Evolutionary conservation across 2,888 invertebrate genomes (phyloP).

Genomic region (Linnaemya vulpina): DNA sequence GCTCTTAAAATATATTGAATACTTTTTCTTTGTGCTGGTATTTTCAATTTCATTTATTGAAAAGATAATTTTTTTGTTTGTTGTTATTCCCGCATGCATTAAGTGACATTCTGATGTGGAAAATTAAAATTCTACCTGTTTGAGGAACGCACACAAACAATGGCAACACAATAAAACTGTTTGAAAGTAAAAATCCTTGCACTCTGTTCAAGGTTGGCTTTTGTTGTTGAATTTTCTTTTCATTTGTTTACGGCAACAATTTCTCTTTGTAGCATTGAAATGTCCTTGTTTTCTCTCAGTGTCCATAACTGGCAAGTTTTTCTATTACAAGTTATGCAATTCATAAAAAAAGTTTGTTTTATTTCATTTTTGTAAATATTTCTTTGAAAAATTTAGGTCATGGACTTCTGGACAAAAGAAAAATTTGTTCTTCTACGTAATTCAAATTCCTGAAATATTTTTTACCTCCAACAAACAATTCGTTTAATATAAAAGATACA

Average conservation of each 20-base stretch:
- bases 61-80: background rate
- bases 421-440: background rate
- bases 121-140: conserved; percentile 38
- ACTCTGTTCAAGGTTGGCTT: conserved; percentile 40
- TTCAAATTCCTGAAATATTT: background rate
- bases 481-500: background rate
- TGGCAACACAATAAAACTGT: conserved; percentile 8
- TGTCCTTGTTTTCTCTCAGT: conserved; percentile 25
- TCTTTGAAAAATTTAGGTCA: conserved; percentile 20
- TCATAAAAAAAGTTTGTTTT: background rate
- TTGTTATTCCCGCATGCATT: background rate
- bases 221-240: conserved; percentile 1
- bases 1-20: conserved; percentile 20
- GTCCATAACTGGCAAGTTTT: conserved; percentile 18
- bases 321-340: background rate
- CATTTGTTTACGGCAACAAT: background rate
- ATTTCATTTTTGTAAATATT: background rate
- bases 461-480: background rate
- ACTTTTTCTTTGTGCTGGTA: background rate
- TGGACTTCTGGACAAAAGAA: background rate
- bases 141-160: conserved; percentile 24
- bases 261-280: conserved; percentile 46
- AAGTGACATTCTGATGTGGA: conserved; percentile 27
- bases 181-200: conserved; percentile 50
- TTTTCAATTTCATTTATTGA: conserved; percentile 37